Evolutionary conservation across 2,888 invertebrate species (phyloP).

Genomic region (Eugnorisma glareosa): DNA sequence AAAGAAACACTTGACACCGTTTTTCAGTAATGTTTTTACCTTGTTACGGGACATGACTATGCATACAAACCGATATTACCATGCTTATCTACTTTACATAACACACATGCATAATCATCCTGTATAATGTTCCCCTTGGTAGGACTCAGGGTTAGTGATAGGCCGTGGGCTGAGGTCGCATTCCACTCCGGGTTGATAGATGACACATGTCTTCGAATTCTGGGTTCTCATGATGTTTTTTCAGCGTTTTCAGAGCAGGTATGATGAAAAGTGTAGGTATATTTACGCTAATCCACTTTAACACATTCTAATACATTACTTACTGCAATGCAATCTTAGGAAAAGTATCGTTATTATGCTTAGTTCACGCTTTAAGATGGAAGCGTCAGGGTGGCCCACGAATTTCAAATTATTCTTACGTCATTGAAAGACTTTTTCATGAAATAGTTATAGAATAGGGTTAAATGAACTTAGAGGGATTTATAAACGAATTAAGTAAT

Average conservation of each 20-base stretch:
- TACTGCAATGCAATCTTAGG: background rate
- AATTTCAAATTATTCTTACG: no score
- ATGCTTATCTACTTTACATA: constrained; percentile 37
- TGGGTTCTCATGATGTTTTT: background rate
- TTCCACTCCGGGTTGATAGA: background rate
- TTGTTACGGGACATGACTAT: constrained; percentile 35
- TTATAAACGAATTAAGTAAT: no score
- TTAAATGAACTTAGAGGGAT: no score
- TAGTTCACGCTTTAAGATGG: constrained; percentile 27
- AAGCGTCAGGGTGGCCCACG: no score
- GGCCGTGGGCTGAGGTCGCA: background rate
- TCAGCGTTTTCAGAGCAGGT: background rate
- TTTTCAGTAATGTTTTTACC: constrained; percentile 17
- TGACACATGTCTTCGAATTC: background rate
- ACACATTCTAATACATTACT: background rate
- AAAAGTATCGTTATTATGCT: background rate
- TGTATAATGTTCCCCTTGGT: background rate
- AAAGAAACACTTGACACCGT: constrained; percentile 23
- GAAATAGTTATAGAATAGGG: no score
- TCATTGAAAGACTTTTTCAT: no score
- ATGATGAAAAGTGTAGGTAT: background rate
- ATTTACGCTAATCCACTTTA: background rate
- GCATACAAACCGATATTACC: constrained; percentile 52
- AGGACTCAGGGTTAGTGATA: background rate
- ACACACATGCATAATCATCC: constrained; percentile 14